Conservation (phyloP, 2,888 invertebrate genomes). For the Hirudinaria manillensis region DNA sequence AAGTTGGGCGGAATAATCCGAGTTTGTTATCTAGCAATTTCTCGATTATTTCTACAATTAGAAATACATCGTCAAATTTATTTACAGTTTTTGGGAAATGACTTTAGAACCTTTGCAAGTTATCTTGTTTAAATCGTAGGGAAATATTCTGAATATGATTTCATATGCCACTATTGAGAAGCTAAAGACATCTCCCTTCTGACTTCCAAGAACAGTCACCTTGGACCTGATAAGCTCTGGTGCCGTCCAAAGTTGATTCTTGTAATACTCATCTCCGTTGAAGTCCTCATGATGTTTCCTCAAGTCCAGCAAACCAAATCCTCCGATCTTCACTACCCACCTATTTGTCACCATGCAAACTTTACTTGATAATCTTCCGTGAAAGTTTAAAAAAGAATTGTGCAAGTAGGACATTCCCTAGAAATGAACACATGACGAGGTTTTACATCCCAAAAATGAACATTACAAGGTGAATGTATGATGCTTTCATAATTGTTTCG, state of each 20-base stretch:
- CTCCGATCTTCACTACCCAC: conserved; percentile 21
- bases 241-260: conserved; percentile 33
- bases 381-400: conserved; percentile 23
- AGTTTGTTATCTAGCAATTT: too few species aligned
- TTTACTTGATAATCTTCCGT: conserved; percentile 17
- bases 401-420: conserved; percentile 27
- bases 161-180: conserved; percentile 30
- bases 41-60: too few species aligned
- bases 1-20: too few species aligned
- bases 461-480: too few species aligned
- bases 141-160: conserved; percentile 26
- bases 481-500: too few species aligned
- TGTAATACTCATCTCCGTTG: background rate
- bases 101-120: conserved; percentile 1
- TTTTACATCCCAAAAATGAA: background rate
- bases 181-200: conserved; percentile 33
- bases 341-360: conserved; percentile 21
- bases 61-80: too few species aligned
- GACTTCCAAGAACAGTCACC: conserved; percentile 18
- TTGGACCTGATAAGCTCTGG: conserved; percentile 29
- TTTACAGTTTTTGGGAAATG: too few species aligned
- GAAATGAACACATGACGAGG: background rate
- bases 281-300: background rate
- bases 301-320: conserved; percentile 13
- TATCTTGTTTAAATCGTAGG: background rate